Conservation (phyloP, 2,797 vertebrate species). For the Danio tinwini region DNA sequence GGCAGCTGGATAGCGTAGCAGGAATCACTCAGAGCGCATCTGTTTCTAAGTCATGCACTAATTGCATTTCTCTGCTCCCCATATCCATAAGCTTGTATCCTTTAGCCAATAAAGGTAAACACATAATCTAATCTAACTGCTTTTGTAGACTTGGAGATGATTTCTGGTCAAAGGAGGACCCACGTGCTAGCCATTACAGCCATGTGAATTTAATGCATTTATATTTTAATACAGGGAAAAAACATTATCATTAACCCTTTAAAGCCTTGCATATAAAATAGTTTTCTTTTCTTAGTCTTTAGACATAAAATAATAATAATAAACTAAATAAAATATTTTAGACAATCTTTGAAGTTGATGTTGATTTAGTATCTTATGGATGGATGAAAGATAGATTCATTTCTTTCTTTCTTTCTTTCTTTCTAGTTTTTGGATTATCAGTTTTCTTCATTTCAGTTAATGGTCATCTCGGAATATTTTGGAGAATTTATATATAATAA, state of each 20-base stretch:
- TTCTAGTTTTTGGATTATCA: too few relatives aligned
- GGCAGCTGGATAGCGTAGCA: constrained; percentile 13
- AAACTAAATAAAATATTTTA: too few relatives aligned
- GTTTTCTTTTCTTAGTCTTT: too few relatives aligned
- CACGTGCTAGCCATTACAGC: not conserved
- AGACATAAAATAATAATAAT: too few relatives aligned
- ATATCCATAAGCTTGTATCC: constrained; percentile 26
- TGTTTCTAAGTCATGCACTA: constrained; percentile 38
- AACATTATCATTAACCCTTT: not conserved
- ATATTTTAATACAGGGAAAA: not conserved
- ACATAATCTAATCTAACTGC: constrained; percentile 30
- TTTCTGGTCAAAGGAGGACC: constrained; percentile 2
- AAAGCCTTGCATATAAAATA: not conserved
- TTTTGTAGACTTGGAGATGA: not conserved
- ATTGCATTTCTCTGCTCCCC: constrained; percentile 4
- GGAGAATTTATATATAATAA: too few relatives aligned
- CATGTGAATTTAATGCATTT: not conserved
- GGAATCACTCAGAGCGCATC: constrained; percentile 35
- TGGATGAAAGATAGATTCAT: too few relatives aligned
- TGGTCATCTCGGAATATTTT: too few relatives aligned
- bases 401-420: too few relatives aligned
- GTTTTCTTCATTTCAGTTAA: too few relatives aligned
- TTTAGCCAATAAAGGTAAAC: constrained; percentile 11
- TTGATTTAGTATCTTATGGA: too few relatives aligned
- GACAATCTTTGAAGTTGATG: too few relatives aligned